Base-by-base conservation (phyloP, 2,113 vertebrate species). In the Megaceryle maxima region DNA sequence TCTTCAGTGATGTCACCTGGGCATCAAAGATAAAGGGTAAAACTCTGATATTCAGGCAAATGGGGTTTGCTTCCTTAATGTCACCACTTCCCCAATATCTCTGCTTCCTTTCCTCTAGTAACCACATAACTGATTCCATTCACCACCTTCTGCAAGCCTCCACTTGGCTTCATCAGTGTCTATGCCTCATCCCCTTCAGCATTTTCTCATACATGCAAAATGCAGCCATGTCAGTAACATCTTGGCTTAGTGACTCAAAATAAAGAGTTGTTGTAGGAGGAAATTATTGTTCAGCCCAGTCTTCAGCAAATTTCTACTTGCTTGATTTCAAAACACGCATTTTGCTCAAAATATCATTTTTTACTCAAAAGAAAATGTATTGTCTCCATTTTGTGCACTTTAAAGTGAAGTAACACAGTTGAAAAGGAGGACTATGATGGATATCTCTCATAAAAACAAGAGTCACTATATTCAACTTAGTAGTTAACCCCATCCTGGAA, bases 1-100 rank as follows among this genome's bases (percentile, higher is more conserved):
- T 46, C 46, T 46, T 19, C 19, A 46, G 46, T 46, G 72, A 98
- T 72, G 87, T 98, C 98, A 48, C 98, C 98, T 98, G 95, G 46
- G 53, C 63, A 83, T 33, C 37, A 82, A 66, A 62, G 29, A 62
- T 19, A 91, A 15, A 60, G n/a, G 64, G 59, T n/a, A 67, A 74
- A 89, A 15, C 44, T 44, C 44, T 17, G 3, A 67, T 53, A 37
- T 37, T 75, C 69, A 37, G 62, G 39, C 44, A 51, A 74, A 67
- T 5, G 8, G 43, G 26, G 31, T 59, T 82, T 67, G 11, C 25
- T 44, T 81, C 59, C 21, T 9, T 48, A 67, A 56, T 4, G 3
- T 19, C 35, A 50, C 62, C 63, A 21, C 41, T 51, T 35, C 7
- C 21, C 63, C 20, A 9, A 10, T 31, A 62, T 43, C 20, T 81